phyloP scores from a whole-genome alignment of 1,140 invertebrate species.

The Cherax destructor region DNA sequence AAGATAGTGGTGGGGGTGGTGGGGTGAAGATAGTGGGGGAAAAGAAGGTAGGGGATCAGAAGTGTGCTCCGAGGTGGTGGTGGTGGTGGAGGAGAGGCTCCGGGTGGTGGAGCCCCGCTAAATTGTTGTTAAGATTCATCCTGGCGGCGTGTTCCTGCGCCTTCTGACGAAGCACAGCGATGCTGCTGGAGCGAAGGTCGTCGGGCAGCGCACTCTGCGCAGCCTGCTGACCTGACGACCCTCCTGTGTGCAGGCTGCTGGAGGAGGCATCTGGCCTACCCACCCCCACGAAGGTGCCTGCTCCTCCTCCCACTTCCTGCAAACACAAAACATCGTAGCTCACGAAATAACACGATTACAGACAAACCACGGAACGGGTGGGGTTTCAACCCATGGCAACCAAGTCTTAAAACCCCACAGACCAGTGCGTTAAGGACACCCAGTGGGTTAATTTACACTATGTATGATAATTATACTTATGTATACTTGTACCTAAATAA shows the following conservation, averaged over 20 bases:
- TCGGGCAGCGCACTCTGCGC: conserved; percentile 39
- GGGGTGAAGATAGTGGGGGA: not conserved
- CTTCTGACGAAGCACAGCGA: conserved; percentile 93
- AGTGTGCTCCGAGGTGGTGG: conserved; percentile 41
- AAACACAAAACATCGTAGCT: conserved; percentile 10
- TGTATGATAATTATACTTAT: too few species aligned
- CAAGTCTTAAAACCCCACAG: too few species aligned
- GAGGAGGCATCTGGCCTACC: not conserved
- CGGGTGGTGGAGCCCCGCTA: conserved; percentile 46
- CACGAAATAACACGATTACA: too few species aligned
- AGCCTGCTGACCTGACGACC: not conserved
- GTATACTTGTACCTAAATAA: too few species aligned
- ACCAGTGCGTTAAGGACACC: too few species aligned
- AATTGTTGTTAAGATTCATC: conserved; percentile 68
- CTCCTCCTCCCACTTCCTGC: conserved; percentile 55
- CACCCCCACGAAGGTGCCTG: conserved; percentile 12
- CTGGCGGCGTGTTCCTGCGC: conserved; percentile 87
- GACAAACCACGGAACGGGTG: too few species aligned
- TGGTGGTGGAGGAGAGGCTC: conserved; percentile 58
- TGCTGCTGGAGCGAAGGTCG: conserved; percentile 78
- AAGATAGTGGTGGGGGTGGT: not conserved
- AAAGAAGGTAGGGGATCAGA: conserved; percentile 31
- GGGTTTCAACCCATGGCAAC: too few species aligned
- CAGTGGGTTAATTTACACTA: too few species aligned
- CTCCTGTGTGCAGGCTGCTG: conserved; percentile 25